A percentile compares a stretch with the other conserved stretches of the same genome.
Evolutionary conservation across 2,113 vertebrate species (phyloP).

Genomic region (Mormyrus lacerda): DNA sequence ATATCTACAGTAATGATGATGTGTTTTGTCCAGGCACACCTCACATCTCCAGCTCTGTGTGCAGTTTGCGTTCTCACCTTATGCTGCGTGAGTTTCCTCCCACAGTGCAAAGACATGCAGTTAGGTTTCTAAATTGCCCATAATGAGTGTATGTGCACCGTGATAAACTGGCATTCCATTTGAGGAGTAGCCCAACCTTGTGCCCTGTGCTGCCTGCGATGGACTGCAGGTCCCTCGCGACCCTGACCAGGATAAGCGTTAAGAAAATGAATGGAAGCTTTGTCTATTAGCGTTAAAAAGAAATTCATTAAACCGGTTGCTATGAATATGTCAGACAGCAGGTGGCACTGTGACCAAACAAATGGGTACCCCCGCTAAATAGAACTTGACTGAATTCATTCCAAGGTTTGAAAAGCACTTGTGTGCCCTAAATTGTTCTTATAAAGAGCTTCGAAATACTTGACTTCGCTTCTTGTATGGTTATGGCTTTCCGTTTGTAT

Average conservation of each 20-base stretch:
- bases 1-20: neutral
- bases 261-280: neutral
- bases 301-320: conserved; percentile 4
- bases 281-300: neutral
- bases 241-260: neutral
- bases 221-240: neutral
- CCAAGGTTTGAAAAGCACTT: conserved; percentile 72
- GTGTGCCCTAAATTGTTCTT: conserved; percentile 70
- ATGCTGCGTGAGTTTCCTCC: neutral
- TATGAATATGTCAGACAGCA: conserved; percentile 39
- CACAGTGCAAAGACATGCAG: neutral
- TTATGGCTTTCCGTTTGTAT: conserved; percentile 65
- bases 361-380: conserved; percentile 39
- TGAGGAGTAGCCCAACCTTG: neutral
- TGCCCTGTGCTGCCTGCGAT: neutral
- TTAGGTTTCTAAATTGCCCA: neutral
- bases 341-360: conserved; percentile 61
- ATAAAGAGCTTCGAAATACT: conserved; percentile 71
- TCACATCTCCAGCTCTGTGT: neutral
- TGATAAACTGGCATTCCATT: neutral
- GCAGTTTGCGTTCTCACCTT: neutral
- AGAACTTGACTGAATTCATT: conserved; percentile 51
- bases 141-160: neutral
- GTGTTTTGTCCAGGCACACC: neutral
- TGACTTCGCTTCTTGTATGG: conserved; percentile 70